A percentile compares a stretch with the other conserved stretches of the same genome.
Conservation (phyloP, 2,797 vertebrate genomes). For the Helostoma temminkii region DNA sequence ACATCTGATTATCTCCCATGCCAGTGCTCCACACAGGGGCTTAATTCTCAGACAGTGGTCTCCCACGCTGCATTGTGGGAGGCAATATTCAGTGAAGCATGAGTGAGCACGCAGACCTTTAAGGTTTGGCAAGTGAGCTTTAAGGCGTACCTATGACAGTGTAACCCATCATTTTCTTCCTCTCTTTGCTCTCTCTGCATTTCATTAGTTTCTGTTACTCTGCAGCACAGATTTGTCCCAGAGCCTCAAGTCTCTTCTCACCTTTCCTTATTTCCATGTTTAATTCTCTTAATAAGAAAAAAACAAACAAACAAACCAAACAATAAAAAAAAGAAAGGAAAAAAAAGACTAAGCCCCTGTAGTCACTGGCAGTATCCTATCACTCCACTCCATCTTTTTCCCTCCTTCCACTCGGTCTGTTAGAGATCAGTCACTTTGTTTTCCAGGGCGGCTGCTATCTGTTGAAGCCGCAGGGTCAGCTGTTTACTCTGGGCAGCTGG, state of each 20-base stretch:
- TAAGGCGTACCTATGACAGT: slow-evolving; percentile 82
- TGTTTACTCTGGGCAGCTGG: slow-evolving; percentile 98
- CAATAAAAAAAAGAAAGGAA: no score
- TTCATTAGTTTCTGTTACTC: slow-evolving; percentile 61
- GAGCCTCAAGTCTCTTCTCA: slow-evolving; percentile 51
- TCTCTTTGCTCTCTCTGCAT: slow-evolving; percentile 56
- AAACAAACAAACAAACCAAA: no score
- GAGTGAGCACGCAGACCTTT: slow-evolving; percentile 71
- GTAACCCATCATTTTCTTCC: slow-evolving; percentile 67
- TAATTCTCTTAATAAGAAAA: slow-evolving; percentile 52
- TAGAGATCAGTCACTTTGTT: slow-evolving; percentile 99
- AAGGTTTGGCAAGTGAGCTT: slow-evolving; percentile 82
- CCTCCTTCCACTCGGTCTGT: slow-evolving; percentile 66
- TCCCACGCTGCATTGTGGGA: slow-evolving; percentile 71
- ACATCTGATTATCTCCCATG: slow-evolving; percentile 86
- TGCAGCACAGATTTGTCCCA: slow-evolving; percentile 47
- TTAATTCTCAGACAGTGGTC: slow-evolving; percentile 69
- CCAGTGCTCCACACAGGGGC: slow-evolving; percentile 80
- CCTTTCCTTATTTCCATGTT: slow-evolving; percentile 57
- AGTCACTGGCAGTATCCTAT: slow-evolving; percentile 70
- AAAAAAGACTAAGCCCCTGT: slow-evolving; percentile 75
- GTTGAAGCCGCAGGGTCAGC: slow-evolving; percentile 96
- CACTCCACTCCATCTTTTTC: slow-evolving; percentile 18
- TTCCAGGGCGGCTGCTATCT: slow-evolving; percentile 95
- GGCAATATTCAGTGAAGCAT: slow-evolving; percentile 67